Evolutionary conservation across 2,888 invertebrate species (phyloP), one percentile per base, ranked within the genome.

Genomic region (Metopia argyrocephala): DNA sequence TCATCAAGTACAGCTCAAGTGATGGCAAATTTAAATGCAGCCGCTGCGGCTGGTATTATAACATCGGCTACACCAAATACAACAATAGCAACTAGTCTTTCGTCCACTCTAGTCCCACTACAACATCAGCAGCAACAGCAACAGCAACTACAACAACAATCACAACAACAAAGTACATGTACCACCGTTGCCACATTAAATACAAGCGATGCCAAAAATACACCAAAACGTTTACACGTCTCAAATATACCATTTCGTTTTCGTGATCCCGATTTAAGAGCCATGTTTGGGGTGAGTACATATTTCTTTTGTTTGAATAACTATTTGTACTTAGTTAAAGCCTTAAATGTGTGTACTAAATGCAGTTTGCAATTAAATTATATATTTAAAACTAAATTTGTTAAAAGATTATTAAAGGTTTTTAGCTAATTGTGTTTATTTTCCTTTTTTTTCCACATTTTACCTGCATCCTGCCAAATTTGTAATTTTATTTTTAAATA

Each of bases 191-290:
- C 87, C 69, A 83, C 93, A 85, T 89, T 93, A 57, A 76, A 76
- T 74, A 61, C 78, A 61, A 78, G 59, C 56, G 93, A 94, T 87
- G 88, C 91, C 92, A 93, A 91, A 86, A 90, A 87, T 87, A 96
- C 96, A 90, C 97, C 96, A 86, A 98, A 99, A 91, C 93, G 99
- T 90, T 94, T 99, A 87, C 99, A 99, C 92, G 98, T 99, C 90
- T 98, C 98, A 89, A 99, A 99, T 93, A 99, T 99, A 93, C 99
- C 99, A 89, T 99, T 99, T 93, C 94, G 99, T 91, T 99, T 98
- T 93, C 94, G 99, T 92, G 99, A 99, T 93, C 98, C 98, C 83
- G 99, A 99, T 92, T 94, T 99, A 85, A 94, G 98, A 91, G 96
- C 97, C 87, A 97, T 99, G 96, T 98, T 99, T 92, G 98, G 98